phyloP scores from a whole-genome alignment of 2,888 invertebrate species.

The Drosophila emarginata region DNA sequence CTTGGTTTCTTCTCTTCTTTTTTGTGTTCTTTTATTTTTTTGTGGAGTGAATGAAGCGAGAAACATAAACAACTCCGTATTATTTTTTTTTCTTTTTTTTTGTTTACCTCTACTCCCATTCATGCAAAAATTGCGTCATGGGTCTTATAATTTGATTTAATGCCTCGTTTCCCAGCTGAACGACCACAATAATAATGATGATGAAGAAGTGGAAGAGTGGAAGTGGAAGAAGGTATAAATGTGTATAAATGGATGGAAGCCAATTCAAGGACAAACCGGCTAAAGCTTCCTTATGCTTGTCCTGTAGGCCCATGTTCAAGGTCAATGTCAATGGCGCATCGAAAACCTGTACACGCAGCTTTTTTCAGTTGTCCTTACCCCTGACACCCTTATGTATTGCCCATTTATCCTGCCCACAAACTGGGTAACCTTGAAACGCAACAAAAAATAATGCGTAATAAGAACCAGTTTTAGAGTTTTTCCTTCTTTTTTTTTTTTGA shows the following conservation, averaged over 20 bases:
- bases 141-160: slow-evolving; percentile 11
- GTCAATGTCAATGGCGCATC: slow-evolving; percentile 34
- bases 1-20: slow-evolving; percentile 3
- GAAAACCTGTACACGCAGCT: slow-evolving; percentile 37
- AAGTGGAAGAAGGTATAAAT: background rate
- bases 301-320: slow-evolving; percentile 25
- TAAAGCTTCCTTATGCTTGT: slow-evolving; percentile 2
- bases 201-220: background rate
- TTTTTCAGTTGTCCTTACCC: background rate
- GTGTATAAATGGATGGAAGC: background rate
- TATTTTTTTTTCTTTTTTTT: background rate
- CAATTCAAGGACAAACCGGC: slow-evolving; percentile 9
- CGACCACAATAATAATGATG: background rate
- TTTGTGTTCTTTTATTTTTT: slow-evolving; percentile 13
- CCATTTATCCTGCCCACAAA: background rate
- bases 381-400: background rate
- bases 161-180: background rate
- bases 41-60: slow-evolving; percentile 26
- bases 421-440: slow-evolving; percentile 2
- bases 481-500: too few species aligned
- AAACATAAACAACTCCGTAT: slow-evolving; percentile 41
- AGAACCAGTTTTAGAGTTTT: background rate
- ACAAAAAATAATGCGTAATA: slow-evolving; percentile 4
- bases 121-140: slow-evolving; percentile 60
- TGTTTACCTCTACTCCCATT: background rate